Evolutionary conservation across 2,888 invertebrate species (phyloP).

Genomic region (Phalera bucephala): DNA sequence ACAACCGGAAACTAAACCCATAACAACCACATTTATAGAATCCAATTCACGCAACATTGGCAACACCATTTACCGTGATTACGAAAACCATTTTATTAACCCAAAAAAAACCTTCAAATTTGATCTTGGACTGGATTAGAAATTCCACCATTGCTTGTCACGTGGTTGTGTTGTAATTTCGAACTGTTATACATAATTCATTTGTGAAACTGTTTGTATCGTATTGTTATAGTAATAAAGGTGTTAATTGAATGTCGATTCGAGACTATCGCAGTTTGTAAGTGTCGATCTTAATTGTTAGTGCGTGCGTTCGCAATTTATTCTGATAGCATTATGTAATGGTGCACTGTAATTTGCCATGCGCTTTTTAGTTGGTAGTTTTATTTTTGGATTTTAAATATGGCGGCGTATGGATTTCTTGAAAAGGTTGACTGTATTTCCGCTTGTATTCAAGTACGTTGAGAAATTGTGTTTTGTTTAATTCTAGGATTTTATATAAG

Average conservation of each 20-base stretch:
- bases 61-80: slow-evolving; percentile 15
- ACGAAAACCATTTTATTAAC: slow-evolving; percentile 26
- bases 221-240: slow-evolving; percentile 6
- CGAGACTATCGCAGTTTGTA: slow-evolving; percentile 10
- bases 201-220: slow-evolving; percentile 2
- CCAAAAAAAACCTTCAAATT: slow-evolving; percentile 37
- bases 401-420: neutral
- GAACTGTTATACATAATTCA: slow-evolving; percentile 36
- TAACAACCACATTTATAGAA: neutral
- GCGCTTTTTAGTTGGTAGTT: neutral
- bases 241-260: slow-evolving; percentile 14
- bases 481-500: neutral
- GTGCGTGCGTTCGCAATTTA: slow-evolving; percentile 35
- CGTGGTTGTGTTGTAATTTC: slow-evolving; percentile 31
- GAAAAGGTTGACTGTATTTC: neutral
- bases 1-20: neutral
- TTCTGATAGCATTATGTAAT: slow-evolving; percentile 8
- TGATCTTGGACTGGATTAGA: slow-evolving; percentile 50
- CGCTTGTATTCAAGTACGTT: neutral
- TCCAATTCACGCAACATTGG: slow-evolving; percentile 13
- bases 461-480: neutral
- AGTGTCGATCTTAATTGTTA: slow-evolving; percentile 33
- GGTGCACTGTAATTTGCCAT: neutral
- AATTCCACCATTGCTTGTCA: slow-evolving; percentile 31
- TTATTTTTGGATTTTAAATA: neutral